These are phyloP conservation scores for Loxodonta africana DNA, from an alignment of 2,113 vertebrate species.

Conservation along the genomic window DNA sequence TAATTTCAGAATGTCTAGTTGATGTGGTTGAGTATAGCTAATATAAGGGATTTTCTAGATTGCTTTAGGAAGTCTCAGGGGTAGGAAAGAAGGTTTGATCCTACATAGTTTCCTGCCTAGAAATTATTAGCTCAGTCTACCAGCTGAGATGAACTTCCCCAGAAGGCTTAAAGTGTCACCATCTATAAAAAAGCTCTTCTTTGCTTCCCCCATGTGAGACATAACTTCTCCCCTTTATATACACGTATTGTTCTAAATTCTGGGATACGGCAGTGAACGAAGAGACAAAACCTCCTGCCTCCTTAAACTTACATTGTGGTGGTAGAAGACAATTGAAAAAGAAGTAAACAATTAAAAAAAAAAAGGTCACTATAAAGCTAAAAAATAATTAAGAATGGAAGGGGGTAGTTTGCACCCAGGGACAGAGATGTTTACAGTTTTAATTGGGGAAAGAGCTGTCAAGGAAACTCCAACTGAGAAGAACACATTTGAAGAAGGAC, in stretches of 20 bases:
- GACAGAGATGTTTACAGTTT: neutral
- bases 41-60: neutral
- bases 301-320: neutral
- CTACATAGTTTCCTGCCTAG: constrained; percentile 1
- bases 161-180: neutral
- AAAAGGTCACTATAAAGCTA: neutral
- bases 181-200: neutral
- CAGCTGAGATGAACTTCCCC: neutral
- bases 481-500: neutral
- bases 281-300: neutral
- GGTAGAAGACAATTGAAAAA: neutral
- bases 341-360: too few species aligned
- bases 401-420: neutral
- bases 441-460: neutral
- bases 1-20: neutral
- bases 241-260: neutral
- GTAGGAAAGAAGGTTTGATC: neutral
- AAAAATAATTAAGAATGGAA: neutral
- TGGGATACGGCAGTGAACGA: neutral
- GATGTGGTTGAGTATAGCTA: constrained; percentile 58
- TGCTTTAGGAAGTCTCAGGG: neutral
- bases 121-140: neutral
- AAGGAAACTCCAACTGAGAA: neutral
- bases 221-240: neutral
- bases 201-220: neutral